phyloP scores from a whole-genome alignment of 2,797 vertebrate genomes.

The Micrastur ruficollis region DNA sequence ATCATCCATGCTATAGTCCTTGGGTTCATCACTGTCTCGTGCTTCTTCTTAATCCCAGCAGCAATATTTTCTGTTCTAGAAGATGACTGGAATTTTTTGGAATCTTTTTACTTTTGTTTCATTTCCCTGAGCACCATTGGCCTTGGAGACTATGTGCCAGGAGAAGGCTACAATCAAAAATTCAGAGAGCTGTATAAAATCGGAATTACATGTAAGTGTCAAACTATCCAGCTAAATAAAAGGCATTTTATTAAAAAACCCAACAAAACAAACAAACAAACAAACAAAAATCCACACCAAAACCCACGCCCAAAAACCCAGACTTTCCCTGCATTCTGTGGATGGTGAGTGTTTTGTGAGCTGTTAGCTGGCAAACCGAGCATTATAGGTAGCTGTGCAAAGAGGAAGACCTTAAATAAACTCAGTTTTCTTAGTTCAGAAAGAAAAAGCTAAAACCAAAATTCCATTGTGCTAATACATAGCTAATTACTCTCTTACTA shows the following conservation, averaged over 20 bases:
- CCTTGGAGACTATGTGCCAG: conserved; percentile 94
- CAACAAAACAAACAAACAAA: background rate
- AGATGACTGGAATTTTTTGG: conserved; percentile 96
- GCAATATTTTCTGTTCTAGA: conserved; percentile 91
- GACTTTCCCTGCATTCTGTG: background rate
- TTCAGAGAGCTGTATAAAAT: conserved; percentile 96
- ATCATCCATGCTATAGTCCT: conserved; percentile 85
- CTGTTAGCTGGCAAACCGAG: background rate
- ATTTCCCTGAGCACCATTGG: conserved; percentile 98
- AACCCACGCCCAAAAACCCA: too few species aligned
- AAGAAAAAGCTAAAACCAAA: background rate
- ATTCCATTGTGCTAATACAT: background rate
- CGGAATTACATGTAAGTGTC: conserved; percentile 91
- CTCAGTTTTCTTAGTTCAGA: background rate
- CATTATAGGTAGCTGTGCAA: background rate
- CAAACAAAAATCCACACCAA: background rate
- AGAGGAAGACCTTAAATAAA: background rate
- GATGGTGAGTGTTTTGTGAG: background rate
- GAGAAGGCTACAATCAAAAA: conserved; percentile 90
- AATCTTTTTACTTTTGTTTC: conserved; percentile 98
- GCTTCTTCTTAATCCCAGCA: conserved; percentile 94
- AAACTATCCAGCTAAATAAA: background rate
- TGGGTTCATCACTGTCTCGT: conserved; percentile 81
- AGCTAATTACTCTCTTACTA: background rate
- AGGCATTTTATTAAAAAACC: background rate